These are phyloP conservation scores for Serripes groenlandicus DNA, from an alignment of 2,888 invertebrate genomes.

Conservation along the genomic window DNA sequence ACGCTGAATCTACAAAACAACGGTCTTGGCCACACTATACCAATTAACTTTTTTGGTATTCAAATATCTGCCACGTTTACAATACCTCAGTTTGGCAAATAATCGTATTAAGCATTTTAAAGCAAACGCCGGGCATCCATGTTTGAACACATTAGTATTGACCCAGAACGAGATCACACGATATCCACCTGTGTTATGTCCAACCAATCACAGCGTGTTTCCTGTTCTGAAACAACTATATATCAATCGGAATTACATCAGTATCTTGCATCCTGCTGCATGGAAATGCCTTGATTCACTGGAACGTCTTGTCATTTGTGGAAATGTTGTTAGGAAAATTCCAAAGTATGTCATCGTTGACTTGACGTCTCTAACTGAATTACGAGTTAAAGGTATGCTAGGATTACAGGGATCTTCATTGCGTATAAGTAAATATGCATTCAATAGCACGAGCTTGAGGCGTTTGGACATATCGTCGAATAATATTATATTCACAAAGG, in stretches of 20 bases:
- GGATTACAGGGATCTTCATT: neutral
- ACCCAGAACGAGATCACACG: neutral
- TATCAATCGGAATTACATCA: neutral
- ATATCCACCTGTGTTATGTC: neutral
- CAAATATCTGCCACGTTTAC: neutral
- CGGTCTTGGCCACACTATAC: neutral
- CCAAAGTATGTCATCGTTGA: neutral
- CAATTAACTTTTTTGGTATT: neutral
- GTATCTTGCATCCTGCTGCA: neutral
- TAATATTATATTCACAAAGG: too few species aligned
- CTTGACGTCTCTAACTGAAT: neutral
- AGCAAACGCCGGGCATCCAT: neutral
- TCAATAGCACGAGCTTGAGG: slow-evolving; percentile 2
- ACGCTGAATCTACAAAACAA: neutral
- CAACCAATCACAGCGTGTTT: neutral
- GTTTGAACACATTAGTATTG: neutral
- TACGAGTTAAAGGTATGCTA: neutral
- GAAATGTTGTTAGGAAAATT: neutral
- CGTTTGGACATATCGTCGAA: too few species aligned
- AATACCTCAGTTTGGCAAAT: neutral
- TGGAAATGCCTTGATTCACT: neutral
- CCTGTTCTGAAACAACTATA: neutral
- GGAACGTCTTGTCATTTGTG: neutral
- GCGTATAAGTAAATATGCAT: neutral
- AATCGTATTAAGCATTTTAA: neutral